Base-by-base conservation (phyloP, 53 echinoderm and acorn worm species). In the Mesocentrotus franciscanus region DNA sequence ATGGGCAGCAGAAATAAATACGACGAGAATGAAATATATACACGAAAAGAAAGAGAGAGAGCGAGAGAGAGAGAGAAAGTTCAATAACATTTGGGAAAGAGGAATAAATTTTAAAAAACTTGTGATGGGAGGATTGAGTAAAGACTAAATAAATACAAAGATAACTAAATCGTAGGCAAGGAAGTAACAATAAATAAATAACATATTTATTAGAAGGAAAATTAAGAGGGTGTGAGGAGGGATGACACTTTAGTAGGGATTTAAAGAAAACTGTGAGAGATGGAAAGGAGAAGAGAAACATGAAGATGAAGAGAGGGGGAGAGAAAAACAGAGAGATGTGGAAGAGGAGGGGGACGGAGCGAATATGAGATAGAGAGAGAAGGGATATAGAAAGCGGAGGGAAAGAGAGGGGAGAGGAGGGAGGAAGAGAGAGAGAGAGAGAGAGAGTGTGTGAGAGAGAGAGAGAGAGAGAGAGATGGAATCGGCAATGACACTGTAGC, bases 401-500 rank as follows among this genome's bases (percentile, higher is more conserved):
- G 27, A 35, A n/a, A 20, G 15, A 42, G 17, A 9, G 29, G 42
- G 56, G 22, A 39, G 22, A 49, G 34, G 26, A 79, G 7, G 35
- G 81, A 34, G 20, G 30, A 34, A 61, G 14, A 78, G 17, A 13
- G 61, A 58, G 81, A 79, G 56, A n/a, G 78, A 74, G 83, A 18
- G 58, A 78, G 78, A 92, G 71, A 71, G 70, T 36, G 92, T 61
- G 71, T 49, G 92, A 71, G 71, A 20, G 92, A 92, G 92, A 49
- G 35, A 68, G 72, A 49, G 72, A 36, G 72, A 20, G 72, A 22
- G 56, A 35, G 34, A n/a, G 42, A 18, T 64, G 66, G 92, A 92
- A 92, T 92, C 71, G 92, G 74, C 92, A 93, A 26, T 94, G 95
- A 42, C 95, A 94, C 95, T 94, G 95, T 94, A 94, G 95, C 95